phyloP scores from a whole-genome alignment of 2,797 vertebrate genomes.

The Clarias laeviceps region DNA sequence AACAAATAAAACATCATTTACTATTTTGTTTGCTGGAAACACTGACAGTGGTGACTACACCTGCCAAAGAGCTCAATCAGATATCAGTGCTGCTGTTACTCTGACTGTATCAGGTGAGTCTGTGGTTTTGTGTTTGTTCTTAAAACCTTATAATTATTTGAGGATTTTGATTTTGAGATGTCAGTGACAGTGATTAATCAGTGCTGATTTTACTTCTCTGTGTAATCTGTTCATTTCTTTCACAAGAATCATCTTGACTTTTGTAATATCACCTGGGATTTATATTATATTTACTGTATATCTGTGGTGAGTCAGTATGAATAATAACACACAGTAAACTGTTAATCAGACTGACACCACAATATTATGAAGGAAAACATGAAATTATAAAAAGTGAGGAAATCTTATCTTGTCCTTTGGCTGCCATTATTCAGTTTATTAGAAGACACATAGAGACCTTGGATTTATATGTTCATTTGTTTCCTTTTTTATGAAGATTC shows the following conservation, averaged over 20 bases:
- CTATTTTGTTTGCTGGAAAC: too few relatives aligned
- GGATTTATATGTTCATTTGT: background rate
- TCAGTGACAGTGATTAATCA: background rate
- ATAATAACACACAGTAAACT: background rate
- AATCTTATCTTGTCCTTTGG: background rate
- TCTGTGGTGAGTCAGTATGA: background rate
- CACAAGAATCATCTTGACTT: background rate
- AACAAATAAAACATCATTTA: too few relatives aligned
- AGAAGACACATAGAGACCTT: background rate
- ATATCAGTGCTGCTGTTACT: too few relatives aligned
- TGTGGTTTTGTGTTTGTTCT: too few relatives aligned
- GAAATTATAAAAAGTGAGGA: background rate
- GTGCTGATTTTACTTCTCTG: too few relatives aligned
- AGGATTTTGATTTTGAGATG: background rate
- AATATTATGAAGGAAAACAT: background rate
- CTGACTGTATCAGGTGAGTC: too few relatives aligned
- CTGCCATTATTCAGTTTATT: background rate
- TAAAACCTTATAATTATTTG: background rate
- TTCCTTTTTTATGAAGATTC: too few relatives aligned
- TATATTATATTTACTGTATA: background rate
- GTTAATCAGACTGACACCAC: background rate
- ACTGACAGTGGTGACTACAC: too few relatives aligned
- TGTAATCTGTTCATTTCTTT: too few relatives aligned
- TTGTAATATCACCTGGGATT: background rate
- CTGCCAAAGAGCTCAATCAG: too few relatives aligned